phyloP scores from a whole-genome alignment of 1,140 invertebrate species.

The Ericerus pela region DNA sequence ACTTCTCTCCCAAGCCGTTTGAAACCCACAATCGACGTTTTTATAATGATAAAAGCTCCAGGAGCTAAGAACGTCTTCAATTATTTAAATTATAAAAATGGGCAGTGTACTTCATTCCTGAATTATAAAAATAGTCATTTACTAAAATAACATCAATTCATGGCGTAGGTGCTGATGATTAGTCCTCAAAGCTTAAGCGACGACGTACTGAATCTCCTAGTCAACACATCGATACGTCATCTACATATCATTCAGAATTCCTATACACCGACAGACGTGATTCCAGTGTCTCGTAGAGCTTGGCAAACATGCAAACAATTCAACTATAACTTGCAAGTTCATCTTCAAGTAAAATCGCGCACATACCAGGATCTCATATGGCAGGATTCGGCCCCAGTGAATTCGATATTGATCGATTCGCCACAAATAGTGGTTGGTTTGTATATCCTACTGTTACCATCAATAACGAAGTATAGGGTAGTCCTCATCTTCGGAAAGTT shows the following conservation, averaged over 20 bases:
- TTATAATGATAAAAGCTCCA: no score
- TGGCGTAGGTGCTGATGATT: slow-evolving; percentile 49
- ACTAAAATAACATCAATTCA: slow-evolving; percentile 16
- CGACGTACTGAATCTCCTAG: slow-evolving; percentile 52
- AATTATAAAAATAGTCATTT: background rate
- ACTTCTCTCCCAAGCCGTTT: no score
- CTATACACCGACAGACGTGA: slow-evolving; percentile 23
- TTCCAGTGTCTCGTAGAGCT: slow-evolving; percentile 23
- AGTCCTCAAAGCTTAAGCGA: slow-evolving; percentile 69
- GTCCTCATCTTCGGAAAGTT: no score
- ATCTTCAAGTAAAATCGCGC: slow-evolving; percentile 27
- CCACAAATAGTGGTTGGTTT: slow-evolving; percentile 31
- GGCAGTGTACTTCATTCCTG: no score
- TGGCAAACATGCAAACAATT: slow-evolving; percentile 30
- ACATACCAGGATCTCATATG: slow-evolving; percentile 32
- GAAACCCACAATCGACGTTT: no score
- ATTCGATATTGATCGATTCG: slow-evolving; percentile 34
- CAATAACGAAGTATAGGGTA: background rate
- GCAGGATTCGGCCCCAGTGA: slow-evolving; percentile 37
- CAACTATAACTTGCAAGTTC: slow-evolving; percentile 31
- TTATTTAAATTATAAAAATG: no score
- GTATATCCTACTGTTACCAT: background rate
- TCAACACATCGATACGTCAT: slow-evolving; percentile 48
- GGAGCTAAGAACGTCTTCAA: no score
- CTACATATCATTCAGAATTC: slow-evolving; percentile 64